Evolutionary conservation across 2,888 invertebrate genomes (phyloP), one percentile per base, ranked within the genome.

Genomic region (Drosophila paucipuncta): DNA sequence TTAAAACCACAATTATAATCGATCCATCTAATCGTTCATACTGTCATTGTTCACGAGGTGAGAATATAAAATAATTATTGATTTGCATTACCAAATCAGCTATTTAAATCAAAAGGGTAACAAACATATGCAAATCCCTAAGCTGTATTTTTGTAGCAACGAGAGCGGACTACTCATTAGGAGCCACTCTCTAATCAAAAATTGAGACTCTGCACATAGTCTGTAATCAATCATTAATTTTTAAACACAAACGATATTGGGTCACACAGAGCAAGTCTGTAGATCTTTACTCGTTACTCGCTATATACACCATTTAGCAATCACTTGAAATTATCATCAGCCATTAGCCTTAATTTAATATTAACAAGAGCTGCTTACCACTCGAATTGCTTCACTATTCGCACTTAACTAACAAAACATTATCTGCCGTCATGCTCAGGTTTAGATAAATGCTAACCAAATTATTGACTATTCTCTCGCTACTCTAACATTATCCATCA

Each of bases 221-320:
- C 9, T 18, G 2, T 1, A 52, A 31, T 11, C 10, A 25, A 47
- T 30, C 22, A 53, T 53, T n/a, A 16, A 47, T 47, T 16, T 18
- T 30, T 7, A 13, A 16, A 50, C 25, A 30, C 2, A 3, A 55
- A 13, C 7, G 50, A 30, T 30, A 4, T 18, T 28, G 22, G 41
- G 11, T 41, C n/a, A 41, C 57, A 7, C 13, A 30, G 41, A 58
- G 16, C 22, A 18, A 31, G 28, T 52, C 37, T 55, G 16, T 25
- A 28, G 35, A 30, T 25, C 30, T 31, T 31, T 22, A 52, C 59
- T 62, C 68, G 62, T 39, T 37, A 82, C 63, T 68, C 63, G 54
- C 22, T 55, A 7, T 16, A 16, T 16, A 10, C 16, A 43, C 47
- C 33, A 63, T 54, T 54, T 18, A 35, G 22, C 33, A 57, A 35